Conservation (phyloP, 2,888 invertebrate genomes). For the Limenitis camilla region DNA sequence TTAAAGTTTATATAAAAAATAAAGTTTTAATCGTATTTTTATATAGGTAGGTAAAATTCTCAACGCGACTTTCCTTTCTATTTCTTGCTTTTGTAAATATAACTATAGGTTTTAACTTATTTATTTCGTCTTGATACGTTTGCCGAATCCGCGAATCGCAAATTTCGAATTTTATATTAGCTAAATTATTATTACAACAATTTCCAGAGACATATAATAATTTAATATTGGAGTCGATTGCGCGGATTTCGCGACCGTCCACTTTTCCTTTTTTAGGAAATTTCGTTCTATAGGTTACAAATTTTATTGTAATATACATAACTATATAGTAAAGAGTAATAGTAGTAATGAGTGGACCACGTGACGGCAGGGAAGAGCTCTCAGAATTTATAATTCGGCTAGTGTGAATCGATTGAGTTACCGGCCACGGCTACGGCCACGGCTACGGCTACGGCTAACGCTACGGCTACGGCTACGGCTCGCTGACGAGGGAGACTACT, state of each 20-base stretch:
- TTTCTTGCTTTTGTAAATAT: slow-evolving; percentile 72
- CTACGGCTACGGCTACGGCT: too few species aligned
- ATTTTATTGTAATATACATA: slow-evolving; percentile 69
- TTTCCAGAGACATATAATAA: slow-evolving; percentile 7
- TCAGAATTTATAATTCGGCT: slow-evolving; percentile 67
- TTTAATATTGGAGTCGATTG: slow-evolving; percentile 14
- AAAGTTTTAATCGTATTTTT: slow-evolving; percentile 63
- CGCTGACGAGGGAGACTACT: too few species aligned
- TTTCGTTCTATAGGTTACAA: slow-evolving; percentile 72
- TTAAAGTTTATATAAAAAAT: slow-evolving; percentile 49
- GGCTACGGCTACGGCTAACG: too few species aligned
- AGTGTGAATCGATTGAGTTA: slow-evolving; percentile 61
- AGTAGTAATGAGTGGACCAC: slow-evolving; percentile 68
- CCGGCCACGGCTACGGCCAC: too few species aligned
- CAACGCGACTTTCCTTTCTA: slow-evolving; percentile 55
- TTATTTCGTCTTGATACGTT: slow-evolving; percentile 53
- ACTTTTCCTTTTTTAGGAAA: slow-evolving; percentile 59
- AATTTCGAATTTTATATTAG: slow-evolving; percentile 12
- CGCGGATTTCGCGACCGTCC: slow-evolving; percentile 31
- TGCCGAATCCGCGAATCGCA: slow-evolving; percentile 29
- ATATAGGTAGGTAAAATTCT: slow-evolving; percentile 67
- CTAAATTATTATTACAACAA: slow-evolving; percentile 21
- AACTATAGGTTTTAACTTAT: slow-evolving; percentile 65
- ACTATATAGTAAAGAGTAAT: slow-evolving; percentile 50
- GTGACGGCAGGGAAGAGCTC: slow-evolving; percentile 62